These are phyloP conservation scores for Jaculus jaculus DNA, from an alignment of 2,113 vertebrate genomes.

Conservation along the genomic window DNA sequence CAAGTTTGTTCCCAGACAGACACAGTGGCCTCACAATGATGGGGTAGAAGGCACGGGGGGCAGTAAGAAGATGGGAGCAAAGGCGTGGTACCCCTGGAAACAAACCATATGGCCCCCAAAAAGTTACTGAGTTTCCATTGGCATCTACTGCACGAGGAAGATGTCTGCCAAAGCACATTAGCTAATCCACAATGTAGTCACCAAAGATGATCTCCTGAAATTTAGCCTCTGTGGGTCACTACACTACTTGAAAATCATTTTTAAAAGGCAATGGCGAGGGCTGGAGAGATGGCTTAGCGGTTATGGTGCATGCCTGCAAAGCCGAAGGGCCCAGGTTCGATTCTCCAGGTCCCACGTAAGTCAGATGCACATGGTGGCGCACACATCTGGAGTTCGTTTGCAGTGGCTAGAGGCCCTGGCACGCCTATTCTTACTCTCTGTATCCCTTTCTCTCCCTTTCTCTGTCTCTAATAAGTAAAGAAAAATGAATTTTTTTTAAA, in stretches of 20 bases:
- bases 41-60: neutral
- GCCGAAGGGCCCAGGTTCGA: too few species aligned
- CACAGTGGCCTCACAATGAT: neutral
- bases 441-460: too few species aligned
- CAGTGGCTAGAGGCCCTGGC: too few species aligned
- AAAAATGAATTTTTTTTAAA: too few species aligned
- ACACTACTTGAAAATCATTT: neutral
- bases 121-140: neutral
- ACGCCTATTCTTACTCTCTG: too few species aligned
- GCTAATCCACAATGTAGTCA: accelerated
- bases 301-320: too few species aligned
- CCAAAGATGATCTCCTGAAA: neutral
- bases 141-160: neutral
- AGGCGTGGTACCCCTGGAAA: neutral
- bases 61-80: neutral
- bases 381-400: too few species aligned
- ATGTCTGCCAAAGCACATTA: neutral
- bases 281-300: too few species aligned
- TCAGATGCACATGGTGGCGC: too few species aligned
- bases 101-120: neutral
- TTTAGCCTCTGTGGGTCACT: neutral
- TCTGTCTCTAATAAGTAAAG: too few species aligned
- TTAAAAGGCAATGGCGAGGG: too few species aligned
- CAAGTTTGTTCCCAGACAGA: neutral
- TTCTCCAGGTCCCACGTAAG: too few species aligned